Evolutionary conservation across 2,888 invertebrate genomes (phyloP).

Genomic region (Bombylius discolor): DNA sequence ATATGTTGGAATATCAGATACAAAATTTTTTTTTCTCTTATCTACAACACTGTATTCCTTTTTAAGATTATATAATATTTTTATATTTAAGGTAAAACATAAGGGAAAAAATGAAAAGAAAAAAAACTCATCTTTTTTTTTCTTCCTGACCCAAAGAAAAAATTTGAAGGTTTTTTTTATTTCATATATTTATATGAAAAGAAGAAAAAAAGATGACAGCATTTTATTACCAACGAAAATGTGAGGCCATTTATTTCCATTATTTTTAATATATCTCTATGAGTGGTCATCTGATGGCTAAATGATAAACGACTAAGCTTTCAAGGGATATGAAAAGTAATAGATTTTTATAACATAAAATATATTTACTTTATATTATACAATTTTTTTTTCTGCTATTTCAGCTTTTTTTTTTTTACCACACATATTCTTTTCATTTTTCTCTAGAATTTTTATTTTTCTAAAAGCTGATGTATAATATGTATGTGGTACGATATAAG

Average conservation of each 20-base stretch:
- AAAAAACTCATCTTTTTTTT: too few relatives aligned
- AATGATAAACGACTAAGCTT: conserved; percentile 13
- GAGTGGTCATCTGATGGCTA: conserved; percentile 14
- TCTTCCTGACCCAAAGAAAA: too few relatives aligned
- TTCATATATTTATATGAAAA: neutral
- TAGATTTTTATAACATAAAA: conserved; percentile 11
- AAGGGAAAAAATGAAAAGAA: too few relatives aligned
- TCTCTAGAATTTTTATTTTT: neutral
- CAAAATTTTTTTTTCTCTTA: too few relatives aligned
- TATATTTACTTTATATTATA: neutral
- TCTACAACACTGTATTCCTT: too few relatives aligned
- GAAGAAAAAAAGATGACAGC: neutral
- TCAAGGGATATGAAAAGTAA: conserved; percentile 13
- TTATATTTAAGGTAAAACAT: too few relatives aligned
- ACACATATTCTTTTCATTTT: neutral
- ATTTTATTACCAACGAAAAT: conserved; percentile 14
- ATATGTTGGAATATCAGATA: too few relatives aligned
- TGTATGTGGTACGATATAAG: too few relatives aligned
- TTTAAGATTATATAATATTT: too few relatives aligned
- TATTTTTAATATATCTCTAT: conserved; percentile 14
- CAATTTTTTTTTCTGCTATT: neutral
- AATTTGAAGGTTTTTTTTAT: too few relatives aligned
- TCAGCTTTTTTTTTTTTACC: neutral
- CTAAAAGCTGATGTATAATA: too few relatives aligned
- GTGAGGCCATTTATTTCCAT: conserved; percentile 15